Evolutionary conservation across 2,797 vertebrate genomes (phyloP).

Genomic region (Apogon hyalosoma): DNA sequence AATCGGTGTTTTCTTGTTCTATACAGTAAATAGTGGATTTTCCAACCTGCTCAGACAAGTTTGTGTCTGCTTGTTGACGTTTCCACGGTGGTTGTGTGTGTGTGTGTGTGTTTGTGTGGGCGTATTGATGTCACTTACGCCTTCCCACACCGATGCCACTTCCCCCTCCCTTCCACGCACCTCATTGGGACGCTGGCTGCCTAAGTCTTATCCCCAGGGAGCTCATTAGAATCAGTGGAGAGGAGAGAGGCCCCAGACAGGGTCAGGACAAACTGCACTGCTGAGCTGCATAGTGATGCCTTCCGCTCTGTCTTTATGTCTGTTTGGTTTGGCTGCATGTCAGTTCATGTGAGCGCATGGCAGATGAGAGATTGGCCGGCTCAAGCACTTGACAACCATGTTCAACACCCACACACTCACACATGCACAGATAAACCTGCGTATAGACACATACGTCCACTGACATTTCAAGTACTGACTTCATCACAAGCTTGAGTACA

Average conservation of each 20-base stretch:
- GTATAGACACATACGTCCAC: not conserved
- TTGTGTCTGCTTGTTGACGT: slow-evolving; percentile 29
- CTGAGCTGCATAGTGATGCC: slow-evolving; percentile 83
- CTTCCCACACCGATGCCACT: not conserved
- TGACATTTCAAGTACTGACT: slow-evolving; percentile 2
- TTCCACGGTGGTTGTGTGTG: slow-evolving; percentile 24
- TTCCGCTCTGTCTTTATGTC: slow-evolving; percentile 70
- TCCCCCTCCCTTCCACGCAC: not conserved
- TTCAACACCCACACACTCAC: slow-evolving; percentile 41
- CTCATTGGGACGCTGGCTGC: slow-evolving; percentile 73
- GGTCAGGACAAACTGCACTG: slow-evolving; percentile 77
- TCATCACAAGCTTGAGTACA: slow-evolving; percentile 18
- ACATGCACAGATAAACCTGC: slow-evolving; percentile 21
- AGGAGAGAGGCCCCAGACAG: slow-evolving; percentile 76
- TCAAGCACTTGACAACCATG: slow-evolving; percentile 74
- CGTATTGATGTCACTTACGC: slow-evolving; percentile 42
- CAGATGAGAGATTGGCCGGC: slow-evolving; percentile 74
- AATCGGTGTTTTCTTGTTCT: not conserved
- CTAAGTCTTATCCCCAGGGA: slow-evolving; percentile 73
- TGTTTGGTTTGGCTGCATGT: slow-evolving; percentile 65
- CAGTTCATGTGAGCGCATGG: slow-evolving; percentile 59
- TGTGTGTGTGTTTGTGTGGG: slow-evolving; percentile 38
- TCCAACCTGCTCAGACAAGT: slow-evolving; percentile 28
- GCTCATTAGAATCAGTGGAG: slow-evolving; percentile 83
- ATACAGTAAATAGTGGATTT: slow-evolving; percentile 18